phyloP scores from a whole-genome alignment of 2,888 invertebrate species.

The Nephrotoma flavescens region DNA sequence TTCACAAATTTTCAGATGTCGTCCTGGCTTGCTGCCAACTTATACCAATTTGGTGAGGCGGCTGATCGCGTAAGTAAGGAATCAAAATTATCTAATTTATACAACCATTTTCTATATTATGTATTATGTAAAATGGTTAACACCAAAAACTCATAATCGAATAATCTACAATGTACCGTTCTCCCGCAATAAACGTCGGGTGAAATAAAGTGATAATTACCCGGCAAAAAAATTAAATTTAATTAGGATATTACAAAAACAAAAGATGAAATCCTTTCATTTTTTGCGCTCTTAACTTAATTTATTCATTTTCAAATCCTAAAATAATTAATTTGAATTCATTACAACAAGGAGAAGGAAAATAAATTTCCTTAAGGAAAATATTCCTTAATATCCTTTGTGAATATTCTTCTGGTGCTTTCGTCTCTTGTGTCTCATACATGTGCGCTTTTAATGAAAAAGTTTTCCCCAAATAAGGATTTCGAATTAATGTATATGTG shows the following conservation, averaged over 20 bases:
- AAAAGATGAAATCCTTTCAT: background rate
- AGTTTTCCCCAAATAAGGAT: background rate
- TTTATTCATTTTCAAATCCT: background rate
- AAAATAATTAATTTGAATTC: background rate
- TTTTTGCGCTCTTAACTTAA: background rate
- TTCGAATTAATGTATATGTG: too few relatives aligned
- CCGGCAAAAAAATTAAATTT: background rate
- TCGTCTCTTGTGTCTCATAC: background rate
- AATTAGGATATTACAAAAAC: background rate
- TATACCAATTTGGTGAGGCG: rapidly evolving
- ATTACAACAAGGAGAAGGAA: background rate
- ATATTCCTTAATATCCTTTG: background rate
- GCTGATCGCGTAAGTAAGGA: too few relatives aligned
- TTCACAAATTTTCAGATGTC: too few relatives aligned
- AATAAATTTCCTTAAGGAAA: background rate
- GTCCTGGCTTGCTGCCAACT: too few relatives aligned
- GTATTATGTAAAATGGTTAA: background rate
- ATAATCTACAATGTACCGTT: background rate
- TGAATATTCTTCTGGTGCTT: background rate
- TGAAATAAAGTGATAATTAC: background rate
- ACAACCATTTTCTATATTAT: too few relatives aligned
- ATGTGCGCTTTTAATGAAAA: background rate
- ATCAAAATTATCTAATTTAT: too few relatives aligned
- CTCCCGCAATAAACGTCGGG: background rate
- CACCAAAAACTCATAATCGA: background rate